These are phyloP conservation scores for Nanorana parkeri DNA, from an alignment of 2,113 vertebrate genomes.

Conservation along the genomic window DNA sequence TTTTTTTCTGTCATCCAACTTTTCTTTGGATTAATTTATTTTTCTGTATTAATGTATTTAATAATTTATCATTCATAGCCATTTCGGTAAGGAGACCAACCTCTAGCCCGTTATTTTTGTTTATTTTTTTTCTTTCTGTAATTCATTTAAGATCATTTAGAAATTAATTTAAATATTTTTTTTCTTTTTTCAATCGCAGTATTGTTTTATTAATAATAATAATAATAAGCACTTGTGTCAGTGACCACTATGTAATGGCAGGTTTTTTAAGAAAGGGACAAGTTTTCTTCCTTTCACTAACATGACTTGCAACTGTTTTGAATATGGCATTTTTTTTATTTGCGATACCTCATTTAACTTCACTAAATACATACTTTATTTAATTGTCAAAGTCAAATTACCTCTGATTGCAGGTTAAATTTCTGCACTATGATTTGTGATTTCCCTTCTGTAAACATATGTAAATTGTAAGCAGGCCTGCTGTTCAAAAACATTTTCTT, in stretches of 20 bases:
- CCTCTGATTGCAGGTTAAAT: neutral
- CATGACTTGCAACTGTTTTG: neutral
- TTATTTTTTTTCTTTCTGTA: neutral
- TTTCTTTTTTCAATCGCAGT: neutral
- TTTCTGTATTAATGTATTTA: neutral
- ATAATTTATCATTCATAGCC: conserved; percentile 9
- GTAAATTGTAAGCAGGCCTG: neutral
- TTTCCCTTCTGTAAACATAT: neutral
- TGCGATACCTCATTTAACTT: conserved; percentile 20
- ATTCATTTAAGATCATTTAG: neutral
- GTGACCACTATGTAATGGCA: neutral
- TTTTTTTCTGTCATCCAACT: too few species aligned
- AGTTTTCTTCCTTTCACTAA: neutral
- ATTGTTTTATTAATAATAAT: neutral
- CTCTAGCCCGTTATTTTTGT: neutral
- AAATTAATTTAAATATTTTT: neutral
- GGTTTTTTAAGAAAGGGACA: neutral
- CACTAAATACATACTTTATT: neutral
- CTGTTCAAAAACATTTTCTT: neutral
- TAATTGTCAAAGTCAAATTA: neutral
- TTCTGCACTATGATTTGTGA: neutral
- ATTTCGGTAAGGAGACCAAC: conserved; percentile 13
- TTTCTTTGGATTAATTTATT: neutral
- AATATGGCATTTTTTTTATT: too few species aligned
- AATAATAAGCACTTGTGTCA: neutral